Conservation (phyloP, 2,113 vertebrate genomes). For the Oxygymnocypris stewartii region DNA sequence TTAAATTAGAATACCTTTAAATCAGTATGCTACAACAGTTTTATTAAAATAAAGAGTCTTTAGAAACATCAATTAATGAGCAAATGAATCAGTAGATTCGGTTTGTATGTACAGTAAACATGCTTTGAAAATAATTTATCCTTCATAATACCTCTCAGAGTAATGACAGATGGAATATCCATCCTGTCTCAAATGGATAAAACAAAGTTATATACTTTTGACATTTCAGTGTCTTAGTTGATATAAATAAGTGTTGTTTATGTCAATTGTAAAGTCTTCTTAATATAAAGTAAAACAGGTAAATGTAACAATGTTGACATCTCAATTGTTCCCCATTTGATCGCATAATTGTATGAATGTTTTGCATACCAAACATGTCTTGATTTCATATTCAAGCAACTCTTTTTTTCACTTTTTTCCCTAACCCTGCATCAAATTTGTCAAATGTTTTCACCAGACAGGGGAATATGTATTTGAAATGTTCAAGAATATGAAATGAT, state of each 20-base stretch:
- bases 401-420: background rate
- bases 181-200: background rate
- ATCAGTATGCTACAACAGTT: background rate
- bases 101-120: background rate
- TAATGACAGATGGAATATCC: background rate
- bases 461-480: background rate
- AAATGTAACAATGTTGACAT: conserved; percentile 24
- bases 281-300: conserved; percentile 18
- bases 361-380: background rate
- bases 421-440: conserved; percentile 29
- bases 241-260: background rate
- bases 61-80: background rate
- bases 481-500: conserved; percentile 39
- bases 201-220: background rate
- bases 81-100: background rate
- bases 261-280: background rate
- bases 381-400: conserved; percentile 25
- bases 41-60: background rate
- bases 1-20: background rate
- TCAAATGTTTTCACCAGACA: conserved; percentile 27
- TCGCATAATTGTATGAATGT: background rate
- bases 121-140: background rate
- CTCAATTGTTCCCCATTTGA: background rate
- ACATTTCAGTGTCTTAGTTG: background rate
- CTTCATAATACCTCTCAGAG: background rate